Evolutionary conservation across 2,888 invertebrate species (phyloP), one percentile per base, ranked within the genome.

Genomic region (Apoda limacodes): DNA sequence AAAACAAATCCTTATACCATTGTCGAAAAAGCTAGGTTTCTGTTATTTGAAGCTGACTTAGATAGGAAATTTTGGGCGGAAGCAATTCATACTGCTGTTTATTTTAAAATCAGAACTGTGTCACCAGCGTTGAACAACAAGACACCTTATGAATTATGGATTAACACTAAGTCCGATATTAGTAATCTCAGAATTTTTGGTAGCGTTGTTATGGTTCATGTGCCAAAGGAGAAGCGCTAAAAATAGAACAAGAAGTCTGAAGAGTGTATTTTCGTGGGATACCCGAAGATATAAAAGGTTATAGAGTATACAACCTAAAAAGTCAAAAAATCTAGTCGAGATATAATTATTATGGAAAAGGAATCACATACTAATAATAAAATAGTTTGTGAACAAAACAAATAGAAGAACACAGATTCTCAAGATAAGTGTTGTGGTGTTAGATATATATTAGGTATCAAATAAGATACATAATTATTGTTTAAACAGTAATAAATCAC

Each of bases 1-100:
- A 40, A 30, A 21, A 38, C 43, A 0, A 39, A 27, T 9, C 34
- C 35, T 4, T 34, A 41, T 14, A 37, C 37, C 22, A 21, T 40
- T 1, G 33, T 35, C n/a, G 29, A 32, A n/a, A 24, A 24, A 3
- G 30, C 34, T 1, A 30, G 24, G 20, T 32, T 29, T n/a, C 13
- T 32, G 9, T 13, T 38, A 3, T 37, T 27, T 28, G 33, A 34
- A 25, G 26, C 25, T 12, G 11, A 24, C 9, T 13, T 34, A 19
- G 26, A 11, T 2, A 38, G 35, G 21, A 4, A 21, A 7, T 28
- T 33, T 3, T 28, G 20, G 28, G 28, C 24, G 11, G 33, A 33
- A 17, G 25, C 25, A 14, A 30, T 27, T 1, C 33, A 35, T 24
- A 40, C 36, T 4, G 35, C 39, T 13, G 37, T 35, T 1, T 40